Evolutionary conservation across 2,113 vertebrate genomes (phyloP), one percentile per base, ranked within the genome.

Genomic region (Hassar affinis): DNA sequence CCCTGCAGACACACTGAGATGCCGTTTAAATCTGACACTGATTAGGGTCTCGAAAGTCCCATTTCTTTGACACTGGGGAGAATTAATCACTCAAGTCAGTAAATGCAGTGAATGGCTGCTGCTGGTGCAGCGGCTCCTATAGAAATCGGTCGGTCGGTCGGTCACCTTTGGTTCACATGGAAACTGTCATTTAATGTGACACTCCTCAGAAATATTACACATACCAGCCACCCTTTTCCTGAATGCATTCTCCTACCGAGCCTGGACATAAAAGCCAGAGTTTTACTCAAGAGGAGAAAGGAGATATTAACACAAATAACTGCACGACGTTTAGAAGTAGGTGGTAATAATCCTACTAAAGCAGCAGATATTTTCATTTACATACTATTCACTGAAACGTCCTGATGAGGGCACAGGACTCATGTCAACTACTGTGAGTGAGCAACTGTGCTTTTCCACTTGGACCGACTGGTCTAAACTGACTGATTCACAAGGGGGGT

Each of bases 21-120:
- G 18, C 49, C 33, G 64, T 38, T 66, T 66, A 54, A 81, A 82
- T 84, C 74, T 82, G 45, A 66, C 68, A 59, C 79, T 87, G 83
- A 87, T 83, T 83, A 87, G 78, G 77, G 80, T 66, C 86, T 85
- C 11, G 27, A 64, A 85, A 61, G 84, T 80, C 69, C 66, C 20
- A 64, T 30, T 77, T 25, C 52, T 71, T 85, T 78, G 61, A 85
- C 61, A 80, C 77, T 80, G 69, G 72, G 81, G 68, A 80, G 69
- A 87, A 85, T 85, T 80, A 87, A 85, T 87, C 84, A 85, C 84
- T 83, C 71, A 87, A 80, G 78, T 83, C 35, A 75, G 25, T 62
- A 61, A 85, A 80, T 49, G 54, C 51, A 61, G 80, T 66, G 42
- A 72, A 87, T 62, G 75, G 51, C 79, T 79, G 57, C 78, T 71